Base-by-base conservation (phyloP, 2,888 invertebrate species). In the Eupithecia inturbata region DNA sequence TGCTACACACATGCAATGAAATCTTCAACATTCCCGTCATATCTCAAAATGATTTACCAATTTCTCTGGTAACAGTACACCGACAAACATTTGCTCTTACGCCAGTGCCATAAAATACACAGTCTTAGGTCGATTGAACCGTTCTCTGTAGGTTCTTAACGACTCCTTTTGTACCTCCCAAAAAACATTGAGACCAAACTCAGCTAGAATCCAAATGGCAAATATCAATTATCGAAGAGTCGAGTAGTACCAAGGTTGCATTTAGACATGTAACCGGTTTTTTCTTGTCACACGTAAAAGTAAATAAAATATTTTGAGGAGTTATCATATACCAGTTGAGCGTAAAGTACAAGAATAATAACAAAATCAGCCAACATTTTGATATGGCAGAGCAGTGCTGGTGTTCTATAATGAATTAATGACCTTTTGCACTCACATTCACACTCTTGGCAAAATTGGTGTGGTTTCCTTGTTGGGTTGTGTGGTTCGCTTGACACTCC, bases 151-250 rank as follows among this genome's bases (percentile, higher is more conserved):
- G 81, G 82, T 82, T 81, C 84, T 87, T 87, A 72, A 72, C 72
- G 70, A 72, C 78, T 71, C 76, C 57, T 75, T 80, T 78, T 79
- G 78, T 76, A 41, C 74, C 72, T 71, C 78, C 78, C 73, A 33
- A 70, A 76, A 79, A 78, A 79, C 81, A 80, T 78, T 78, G 79
- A 60, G 79, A 79, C 82, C 82, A 82, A 85, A 87, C 88, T 84
- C 87, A 81, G 84, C 82, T 84, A 86, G 90, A 89, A 90, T 91
- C 88, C 87, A 87, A 89, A 91, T 89, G 85, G 87, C 85, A 89
- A 90, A 90, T 90, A 91, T 80, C 79, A 79, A 79, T 80, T 80
- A 80, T 77, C 73, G 72, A 71, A 49, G 71, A 49, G 64, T 57
- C 33, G 70, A 74, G 70, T 69, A 66, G 67, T 70, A 75, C 77